Evolutionary conservation across 2,888 invertebrate species (phyloP).

Genomic region (Scaptomyza reducta): DNA sequence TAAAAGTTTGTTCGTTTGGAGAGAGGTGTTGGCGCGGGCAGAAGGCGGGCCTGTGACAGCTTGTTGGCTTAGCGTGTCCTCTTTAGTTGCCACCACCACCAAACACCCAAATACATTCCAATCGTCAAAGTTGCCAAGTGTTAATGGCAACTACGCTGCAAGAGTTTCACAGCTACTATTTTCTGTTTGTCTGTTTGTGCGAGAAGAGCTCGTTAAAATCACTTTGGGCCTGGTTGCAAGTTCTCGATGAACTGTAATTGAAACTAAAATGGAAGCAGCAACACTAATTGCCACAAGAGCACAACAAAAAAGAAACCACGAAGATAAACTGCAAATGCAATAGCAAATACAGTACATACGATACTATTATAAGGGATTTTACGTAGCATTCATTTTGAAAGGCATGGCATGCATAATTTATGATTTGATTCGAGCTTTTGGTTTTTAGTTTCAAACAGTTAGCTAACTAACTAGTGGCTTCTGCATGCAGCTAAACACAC

Average conservation of each 20-base stretch:
- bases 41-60: conserved; percentile 39
- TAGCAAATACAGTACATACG: conserved; percentile 33
- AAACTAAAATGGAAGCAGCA: conserved; percentile 71
- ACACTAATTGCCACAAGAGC: conserved; percentile 72
- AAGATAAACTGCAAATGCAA: conserved; percentile 17
- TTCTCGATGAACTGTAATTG: conserved; percentile 78
- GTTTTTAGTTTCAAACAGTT: conserved; percentile 32
- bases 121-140: conserved; percentile 53
- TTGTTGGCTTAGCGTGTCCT: conserved; percentile 69
- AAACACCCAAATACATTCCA: conserved; percentile 34
- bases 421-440: conserved; percentile 56
- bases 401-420: conserved; percentile 76
- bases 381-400: conserved; percentile 43
- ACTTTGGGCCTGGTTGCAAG: conserved; percentile 61
- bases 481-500: conserved; percentile 47
- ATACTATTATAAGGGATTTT: background rate
- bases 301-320: conserved; percentile 13
- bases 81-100: conserved; percentile 6
- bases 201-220: conserved; percentile 71
- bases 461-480: conserved; percentile 42
- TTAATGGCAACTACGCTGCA: conserved; percentile 8
- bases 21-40: background rate
- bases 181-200: conserved; percentile 14
- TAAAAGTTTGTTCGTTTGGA: conserved; percentile 61
- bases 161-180: conserved; percentile 27